Base-by-base conservation (phyloP, 1,140 invertebrate species). In the Macrosteles quadrilineatus region DNA sequence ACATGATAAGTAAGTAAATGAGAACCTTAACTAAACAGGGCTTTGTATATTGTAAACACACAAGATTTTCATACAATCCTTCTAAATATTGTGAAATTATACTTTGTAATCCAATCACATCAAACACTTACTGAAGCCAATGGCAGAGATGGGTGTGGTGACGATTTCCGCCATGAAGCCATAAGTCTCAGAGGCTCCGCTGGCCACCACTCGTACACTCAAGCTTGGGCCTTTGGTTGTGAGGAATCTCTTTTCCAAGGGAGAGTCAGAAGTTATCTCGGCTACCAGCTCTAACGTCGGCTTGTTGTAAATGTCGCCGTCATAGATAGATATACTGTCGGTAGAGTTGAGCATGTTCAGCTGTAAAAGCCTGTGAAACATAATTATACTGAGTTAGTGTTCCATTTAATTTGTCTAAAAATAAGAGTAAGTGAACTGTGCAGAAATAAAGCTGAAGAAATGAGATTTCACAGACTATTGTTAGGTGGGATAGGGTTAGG, bases 141-240 rank as follows among this genome's bases (percentile, higher is more conserved):
- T 90, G 17, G 92, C 90, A 40, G 94, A 93, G 74, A 96, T 93
- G 0, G 98, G 98, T 23, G 98, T 81, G 0, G 96, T 97, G 0
- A 98, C 90, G 66, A 99, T 87, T 84, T 99, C 97, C 17, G 97
- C 98, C 73, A 99, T 93, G 78, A 99, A 99, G 66, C 98, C 98
- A 80, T 97, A 92, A n/a, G 87, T 84, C 29, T 88, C 90, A 50
- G 94, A 94, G 0, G 96, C 96, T 40, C 97, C 96, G 71, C 96
- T 97, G 0, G 96, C 95, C 77, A 98, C 95, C 12, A 99, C 80
- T 78, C 95, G 91, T 1, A 99, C 83, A 76, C 95, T 97, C 64
- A 99, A 82, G 75, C 92, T 94, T 0, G 92, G 88, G 21, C 88
- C 87, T 59, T 83, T 83, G 0, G 91, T 93, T 76, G 82, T 88